Evolutionary conservation across 2,113 vertebrate species (phyloP), one percentile per base, ranked within the genome.

Genomic region (Chelonoidis abingdonii): DNA sequence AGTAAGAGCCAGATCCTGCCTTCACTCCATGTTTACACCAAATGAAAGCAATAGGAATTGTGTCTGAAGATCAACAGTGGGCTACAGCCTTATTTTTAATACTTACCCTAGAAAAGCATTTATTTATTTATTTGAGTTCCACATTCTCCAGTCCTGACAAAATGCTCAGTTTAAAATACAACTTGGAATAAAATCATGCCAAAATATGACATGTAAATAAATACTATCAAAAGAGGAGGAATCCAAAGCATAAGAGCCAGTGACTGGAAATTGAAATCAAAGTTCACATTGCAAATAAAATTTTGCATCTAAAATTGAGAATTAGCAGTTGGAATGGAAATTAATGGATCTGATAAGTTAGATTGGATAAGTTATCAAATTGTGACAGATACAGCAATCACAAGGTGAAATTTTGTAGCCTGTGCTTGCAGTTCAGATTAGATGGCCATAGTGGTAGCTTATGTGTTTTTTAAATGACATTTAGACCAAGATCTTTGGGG

Each of bases 121-220:
- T 6, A 13, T 9, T 52, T 53, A 49, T 50, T 50, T 50, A 14
- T 50, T 1, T 50, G 29, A 44, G n/a, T 54, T 86, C 25, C 53
- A 21, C 10, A 22, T 76, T 11, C 29, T 27, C 31, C 35, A 53
- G 53, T 29, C 31, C 41, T 86, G 27, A 35, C 69, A 76, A 76
- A 41, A 22, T 21, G 31, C 6, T 53, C 25, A 16, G 27, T 86
- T 76, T 54, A 44, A 54, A 75, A 86, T 25, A 44, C 24, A 53
- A 11, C 10, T 22, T 41, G 7, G 24, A 41, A 86, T 41, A 50
- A 38, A 0, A 69, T 2, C 2, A 2, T 25, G 56, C 0, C 4
- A 69, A 80, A 79, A 9, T 72, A 41, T 25, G 62, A 72, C 10
- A 76, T 49, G 54, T 56, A 87, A 93, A 62, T 6, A 6, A 52